A percentile compares a stretch with the other conserved stretches of the same genome.
These are phyloP conservation scores for Ctenochaetus hawaiiensis DNA, from an alignment of 2,797 vertebrate species.

Conservation along the genomic window DNA sequence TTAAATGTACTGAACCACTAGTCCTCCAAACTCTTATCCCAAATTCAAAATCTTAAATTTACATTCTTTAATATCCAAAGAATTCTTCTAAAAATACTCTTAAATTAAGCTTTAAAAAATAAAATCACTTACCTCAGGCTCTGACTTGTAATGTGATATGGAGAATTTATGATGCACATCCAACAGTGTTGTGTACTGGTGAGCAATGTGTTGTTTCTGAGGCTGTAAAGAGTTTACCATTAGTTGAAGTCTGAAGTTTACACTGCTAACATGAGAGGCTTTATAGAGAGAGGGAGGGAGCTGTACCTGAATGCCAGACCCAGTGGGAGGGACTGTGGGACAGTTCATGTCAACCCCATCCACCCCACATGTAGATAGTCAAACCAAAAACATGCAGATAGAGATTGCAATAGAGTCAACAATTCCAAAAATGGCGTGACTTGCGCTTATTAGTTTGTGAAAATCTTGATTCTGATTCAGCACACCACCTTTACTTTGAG, in stretches of 20 bases:
- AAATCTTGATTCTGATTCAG: conserved; percentile 37
- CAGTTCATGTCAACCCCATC: conserved; percentile 81
- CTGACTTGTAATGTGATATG: conserved; percentile 26
- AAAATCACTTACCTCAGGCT: conserved; percentile 64
- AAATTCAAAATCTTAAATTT: conserved; percentile 14
- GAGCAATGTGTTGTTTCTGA: conserved; percentile 15
- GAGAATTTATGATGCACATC: conserved; percentile 48
- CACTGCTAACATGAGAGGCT: conserved; percentile 72
- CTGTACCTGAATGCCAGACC: conserved; percentile 83
- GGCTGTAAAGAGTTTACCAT: conserved; percentile 66
- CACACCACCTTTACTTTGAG: not conserved
- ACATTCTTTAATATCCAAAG: not conserved
- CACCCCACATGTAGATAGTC: conserved; percentile 72
- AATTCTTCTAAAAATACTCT: not conserved
- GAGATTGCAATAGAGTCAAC: conserved; percentile 24
- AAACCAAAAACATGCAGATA: conserved; percentile 59
- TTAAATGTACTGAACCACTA: not conserved
- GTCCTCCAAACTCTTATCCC: not conserved
- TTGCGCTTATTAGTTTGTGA: conserved; percentile 9
- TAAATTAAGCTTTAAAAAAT: not conserved
- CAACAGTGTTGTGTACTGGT: conserved; percentile 39
- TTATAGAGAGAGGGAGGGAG: conserved; percentile 81
- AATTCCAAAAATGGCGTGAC: conserved; percentile 25
- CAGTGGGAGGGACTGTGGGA: conserved; percentile 85
- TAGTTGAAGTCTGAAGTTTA: conserved; percentile 76